phyloP scores from a whole-genome alignment of 2,888 invertebrate genomes.

The Margaritifera margaritifera region DNA sequence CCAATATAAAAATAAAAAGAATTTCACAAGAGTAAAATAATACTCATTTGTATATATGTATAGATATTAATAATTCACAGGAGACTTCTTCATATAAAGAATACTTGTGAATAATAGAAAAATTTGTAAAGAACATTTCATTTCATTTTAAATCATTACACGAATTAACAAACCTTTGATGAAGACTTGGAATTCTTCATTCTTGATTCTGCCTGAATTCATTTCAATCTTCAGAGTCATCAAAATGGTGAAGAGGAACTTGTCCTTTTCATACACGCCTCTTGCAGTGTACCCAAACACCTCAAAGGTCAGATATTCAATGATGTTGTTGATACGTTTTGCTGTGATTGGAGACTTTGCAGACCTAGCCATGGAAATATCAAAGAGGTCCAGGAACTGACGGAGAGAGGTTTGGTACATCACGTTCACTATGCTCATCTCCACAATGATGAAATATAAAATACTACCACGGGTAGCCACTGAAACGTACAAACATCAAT shows the following conservation, averaged over 20 bases:
- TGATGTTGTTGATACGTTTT: slow-evolving; percentile 87
- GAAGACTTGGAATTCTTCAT: slow-evolving; percentile 94
- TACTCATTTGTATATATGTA: no score
- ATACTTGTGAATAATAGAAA: background rate
- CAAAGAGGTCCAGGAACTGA: slow-evolving; percentile 94
- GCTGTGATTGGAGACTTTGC: slow-evolving; percentile 87
- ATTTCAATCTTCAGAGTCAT: slow-evolving; percentile 96
- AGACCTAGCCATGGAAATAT: slow-evolving; percentile 90
- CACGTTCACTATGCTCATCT: slow-evolving; percentile 95
- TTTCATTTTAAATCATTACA: background rate
- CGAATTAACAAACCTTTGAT: slow-evolving; percentile 82
- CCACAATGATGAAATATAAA: slow-evolving; percentile 94
- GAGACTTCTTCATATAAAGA: no score
- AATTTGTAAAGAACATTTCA: background rate
- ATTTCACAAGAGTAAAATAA: no score
- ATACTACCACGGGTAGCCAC: slow-evolving; percentile 96
- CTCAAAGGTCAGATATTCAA: slow-evolving; percentile 90
- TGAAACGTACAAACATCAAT: slow-evolving; percentile 30
- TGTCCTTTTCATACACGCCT: slow-evolving; percentile 94
- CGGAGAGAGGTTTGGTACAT: slow-evolving; percentile 98
- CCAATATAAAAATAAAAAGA: no score
- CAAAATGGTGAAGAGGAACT: slow-evolving; percentile 93
- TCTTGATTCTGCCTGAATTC: slow-evolving; percentile 85
- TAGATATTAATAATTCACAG: no score
- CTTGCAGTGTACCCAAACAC: slow-evolving; percentile 94